Base-by-base conservation (phyloP, 2,888 invertebrate genomes). In the Mycalesis mineus region DNA sequence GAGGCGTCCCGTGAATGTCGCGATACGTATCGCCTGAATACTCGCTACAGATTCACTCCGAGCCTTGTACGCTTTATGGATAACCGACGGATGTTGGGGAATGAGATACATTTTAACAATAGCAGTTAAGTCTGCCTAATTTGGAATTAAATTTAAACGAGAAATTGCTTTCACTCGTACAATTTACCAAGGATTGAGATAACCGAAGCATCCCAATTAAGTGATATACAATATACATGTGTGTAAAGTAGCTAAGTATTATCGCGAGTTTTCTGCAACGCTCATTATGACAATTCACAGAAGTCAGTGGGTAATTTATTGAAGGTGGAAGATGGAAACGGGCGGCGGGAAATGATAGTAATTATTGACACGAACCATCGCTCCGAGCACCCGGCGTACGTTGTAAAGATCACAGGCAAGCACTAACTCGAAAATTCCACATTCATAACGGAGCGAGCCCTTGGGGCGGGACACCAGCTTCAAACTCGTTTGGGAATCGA, bases 391-490 rank as follows among this genome's bases (percentile, higher is more conserved):
- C 71, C 72, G 68, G 76, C 78, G 72, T 74, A 71, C 78, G 67
- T 71, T 70, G 72, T 72, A 71, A 77, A 82, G 78, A 84, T 82
- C 80, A 79, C 78, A 83, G 80, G 77, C 79, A 74, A 76, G 74
- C 75, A 85, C 82, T 84, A 85, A 86, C 78, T 84, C 78, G 83
- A 84, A 84, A 87, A 88, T 86, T 81, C 78, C 79, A 83, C 84
- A 80, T 80, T 79, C 74, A 83, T 84, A 86, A 84, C 84, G 80
- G 81, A 71, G 72, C 71, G 65, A 65, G 77, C 80, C 85, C 82
- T 77, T 75, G 70, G 82, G 82, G 83, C 82, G 70, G 69, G 70
- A 75, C 78, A 67, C 72, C 72, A 74, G 70, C 74, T 66, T 65
- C 70, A 69, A 62, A 70, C 72, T 71, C 71, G 75, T 73, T 77